These are phyloP conservation scores for Acyrthosiphon pisum DNA, from an alignment of 1,140 invertebrate species.

Conservation along the genomic window DNA sequence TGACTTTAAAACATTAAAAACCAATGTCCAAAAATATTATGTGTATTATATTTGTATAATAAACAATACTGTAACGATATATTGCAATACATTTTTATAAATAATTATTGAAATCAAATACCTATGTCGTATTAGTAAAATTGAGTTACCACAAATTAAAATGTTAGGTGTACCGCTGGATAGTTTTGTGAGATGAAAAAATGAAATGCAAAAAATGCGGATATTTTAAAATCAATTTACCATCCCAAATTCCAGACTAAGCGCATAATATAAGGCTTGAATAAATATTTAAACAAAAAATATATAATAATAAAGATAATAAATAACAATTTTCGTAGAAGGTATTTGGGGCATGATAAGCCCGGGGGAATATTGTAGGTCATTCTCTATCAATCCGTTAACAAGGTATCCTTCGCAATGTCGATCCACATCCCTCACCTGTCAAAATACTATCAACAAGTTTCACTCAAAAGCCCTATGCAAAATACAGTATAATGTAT, in stretches of 20 bases:
- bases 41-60: no score
- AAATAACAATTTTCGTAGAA: not conserved
- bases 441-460: slow-evolving; percentile 9
- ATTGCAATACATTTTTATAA: no score
- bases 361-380: not conserved
- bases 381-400: not conserved
- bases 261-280: not conserved
- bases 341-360: not conserved
- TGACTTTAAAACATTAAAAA: no score
- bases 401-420: not conserved
- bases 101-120: no score
- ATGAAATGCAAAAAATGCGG: not conserved
- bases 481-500: not conserved
- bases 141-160: no score
- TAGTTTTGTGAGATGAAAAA: not conserved
- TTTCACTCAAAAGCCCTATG: not conserved
- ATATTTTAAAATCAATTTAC: not conserved
- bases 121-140: no score
- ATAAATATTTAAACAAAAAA: not conserved
- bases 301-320: not conserved
- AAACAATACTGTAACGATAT: no score
- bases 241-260: not conserved
- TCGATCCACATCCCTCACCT: not conserved
- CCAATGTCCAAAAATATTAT: no score
- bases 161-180: not conserved